Conservation (phyloP, 2,888 invertebrate genomes). For the Papilio gigon region DNA sequence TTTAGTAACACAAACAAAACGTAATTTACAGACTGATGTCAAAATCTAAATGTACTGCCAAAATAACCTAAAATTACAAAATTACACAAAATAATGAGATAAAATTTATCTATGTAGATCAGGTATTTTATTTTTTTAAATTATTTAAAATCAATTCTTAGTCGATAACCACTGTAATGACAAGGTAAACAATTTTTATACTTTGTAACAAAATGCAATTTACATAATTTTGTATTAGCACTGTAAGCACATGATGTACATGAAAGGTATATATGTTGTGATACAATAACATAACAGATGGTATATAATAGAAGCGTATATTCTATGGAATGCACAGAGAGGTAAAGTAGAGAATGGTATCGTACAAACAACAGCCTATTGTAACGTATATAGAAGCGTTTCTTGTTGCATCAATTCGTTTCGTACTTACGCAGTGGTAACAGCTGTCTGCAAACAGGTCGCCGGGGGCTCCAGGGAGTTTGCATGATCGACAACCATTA, state of each 20-base stretch:
- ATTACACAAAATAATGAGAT: background rate
- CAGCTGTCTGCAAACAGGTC: conserved; percentile 72
- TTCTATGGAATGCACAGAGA: conserved; percentile 73
- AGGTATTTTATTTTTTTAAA: background rate
- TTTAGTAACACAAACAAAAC: background rate
- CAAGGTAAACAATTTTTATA: background rate
- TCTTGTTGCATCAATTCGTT: conserved; percentile 73
- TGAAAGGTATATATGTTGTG: conserved; percentile 34
- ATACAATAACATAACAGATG: conserved; percentile 40
- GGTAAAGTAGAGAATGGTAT: conserved; percentile 65
- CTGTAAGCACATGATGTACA: conserved; percentile 39
- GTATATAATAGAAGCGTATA: conserved; percentile 68
- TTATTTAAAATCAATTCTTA: background rate
- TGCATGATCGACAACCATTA: conserved; percentile 82
- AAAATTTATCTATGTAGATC: background rate
- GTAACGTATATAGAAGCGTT: conserved; percentile 68
- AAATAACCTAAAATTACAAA: background rate
- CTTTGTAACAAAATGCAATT: conserved; percentile 19
- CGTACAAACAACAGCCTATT: conserved; percentile 74
- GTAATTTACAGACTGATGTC: background rate
- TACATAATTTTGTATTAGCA: conserved; percentile 34
- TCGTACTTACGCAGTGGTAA: conserved; percentile 75
- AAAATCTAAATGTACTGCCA: background rate
- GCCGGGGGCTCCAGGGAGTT: conserved; percentile 74
- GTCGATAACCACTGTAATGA: background rate